phyloP scores from a whole-genome alignment of 2,113 vertebrate species.

The Lontra canadensis region DNA sequence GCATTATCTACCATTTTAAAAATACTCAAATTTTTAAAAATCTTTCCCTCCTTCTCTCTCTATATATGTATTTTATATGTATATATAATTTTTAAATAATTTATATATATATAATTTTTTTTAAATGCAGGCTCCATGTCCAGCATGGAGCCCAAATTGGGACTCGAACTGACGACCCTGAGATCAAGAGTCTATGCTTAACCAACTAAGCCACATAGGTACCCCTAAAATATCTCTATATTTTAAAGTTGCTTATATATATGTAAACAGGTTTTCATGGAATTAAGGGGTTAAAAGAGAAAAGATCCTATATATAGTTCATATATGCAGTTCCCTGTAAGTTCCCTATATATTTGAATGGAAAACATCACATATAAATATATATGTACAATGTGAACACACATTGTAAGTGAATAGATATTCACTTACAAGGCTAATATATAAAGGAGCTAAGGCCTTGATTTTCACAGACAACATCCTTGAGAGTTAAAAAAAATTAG shows the following conservation, averaged over 20 bases:
- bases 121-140: neutral
- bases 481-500: neutral
- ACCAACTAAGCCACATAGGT: neutral
- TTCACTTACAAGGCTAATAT: neutral
- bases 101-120: neutral
- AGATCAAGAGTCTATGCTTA: neutral
- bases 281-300: neutral
- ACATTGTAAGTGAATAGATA: neutral
- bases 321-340: neutral
- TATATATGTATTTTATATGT: too few species aligned
- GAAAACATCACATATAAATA: neutral
- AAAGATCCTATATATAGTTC: neutral
- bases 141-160: neutral
- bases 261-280: neutral
- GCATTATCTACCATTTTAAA: neutral
- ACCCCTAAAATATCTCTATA: neutral
- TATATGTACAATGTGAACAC: neutral
- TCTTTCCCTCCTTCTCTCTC: neutral
- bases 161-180: neutral
- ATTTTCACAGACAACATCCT: neutral
- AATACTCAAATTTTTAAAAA: neutral
- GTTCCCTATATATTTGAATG: neutral
- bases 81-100: too few species aligned
- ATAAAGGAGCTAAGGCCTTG: neutral
- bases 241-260: slow-evolving; percentile 21